Conservation (phyloP, 1,140 invertebrate species). For the Leptinotarsa texana region DNA sequence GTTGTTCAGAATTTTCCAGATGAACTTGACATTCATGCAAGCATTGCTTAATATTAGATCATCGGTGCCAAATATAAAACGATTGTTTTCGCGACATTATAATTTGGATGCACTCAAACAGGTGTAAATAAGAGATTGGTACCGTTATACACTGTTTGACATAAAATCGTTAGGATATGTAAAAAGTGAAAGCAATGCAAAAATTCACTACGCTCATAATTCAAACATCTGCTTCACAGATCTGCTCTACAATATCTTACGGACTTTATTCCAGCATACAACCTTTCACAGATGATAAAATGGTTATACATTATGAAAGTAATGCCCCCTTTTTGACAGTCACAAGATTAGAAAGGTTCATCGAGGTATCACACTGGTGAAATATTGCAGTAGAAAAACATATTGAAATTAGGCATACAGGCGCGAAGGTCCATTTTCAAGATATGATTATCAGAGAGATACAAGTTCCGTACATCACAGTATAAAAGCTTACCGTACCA, state of each 20-base stretch:
- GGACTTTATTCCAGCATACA: conserved; percentile 83
- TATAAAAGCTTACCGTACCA: conserved; percentile 90
- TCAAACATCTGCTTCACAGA: too few species aligned
- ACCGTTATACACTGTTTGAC: too few species aligned
- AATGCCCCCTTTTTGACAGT: conserved; percentile 94
- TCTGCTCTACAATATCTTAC: conserved; percentile 70
- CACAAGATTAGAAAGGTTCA: conserved; percentile 77
- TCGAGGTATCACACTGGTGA: conserved; percentile 99
- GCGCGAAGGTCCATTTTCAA: conserved; percentile 93
- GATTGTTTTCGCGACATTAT: too few species aligned
- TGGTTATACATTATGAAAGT: conserved; percentile 93
- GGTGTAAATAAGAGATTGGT: too few species aligned
- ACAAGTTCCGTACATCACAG: conserved; percentile 81
- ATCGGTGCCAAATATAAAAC: too few species aligned
- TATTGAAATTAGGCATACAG: conserved; percentile 89
- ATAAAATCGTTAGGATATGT: too few species aligned
- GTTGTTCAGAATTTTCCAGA: too few species aligned
- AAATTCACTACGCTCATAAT: too few species aligned
- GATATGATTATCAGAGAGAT: conserved; percentile 94
- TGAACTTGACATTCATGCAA: too few species aligned
- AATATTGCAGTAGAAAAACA: conserved; percentile 97
- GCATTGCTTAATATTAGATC: too few species aligned
- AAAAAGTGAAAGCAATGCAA: too few species aligned
- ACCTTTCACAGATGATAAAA: conserved; percentile 59
- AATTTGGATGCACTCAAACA: too few species aligned